These are phyloP conservation scores for Sebastes taczanowskii DNA, from an alignment of 2,797 vertebrate species.

Conservation along the genomic window DNA sequence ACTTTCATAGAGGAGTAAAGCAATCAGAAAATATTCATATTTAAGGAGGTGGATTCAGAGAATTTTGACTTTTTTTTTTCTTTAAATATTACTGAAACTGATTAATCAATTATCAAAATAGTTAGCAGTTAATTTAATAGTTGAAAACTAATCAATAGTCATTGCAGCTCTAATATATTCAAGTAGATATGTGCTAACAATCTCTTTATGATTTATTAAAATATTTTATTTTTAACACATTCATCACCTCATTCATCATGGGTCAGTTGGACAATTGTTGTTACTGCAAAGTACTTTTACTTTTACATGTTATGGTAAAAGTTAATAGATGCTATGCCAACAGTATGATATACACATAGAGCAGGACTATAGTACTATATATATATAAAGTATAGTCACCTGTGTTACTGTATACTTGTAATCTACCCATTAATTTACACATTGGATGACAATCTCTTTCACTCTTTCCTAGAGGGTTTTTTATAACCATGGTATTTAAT, in stretches of 20 bases:
- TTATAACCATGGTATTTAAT: conserved; percentile 31
- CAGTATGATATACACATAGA: not conserved
- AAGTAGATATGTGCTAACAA: not conserved
- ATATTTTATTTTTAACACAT: not conserved
- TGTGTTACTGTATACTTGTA: not conserved
- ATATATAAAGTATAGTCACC: not conserved
- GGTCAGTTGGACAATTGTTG: not conserved
- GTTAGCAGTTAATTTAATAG: no score
- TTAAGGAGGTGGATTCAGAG: no score
- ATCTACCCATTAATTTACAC: not conserved
- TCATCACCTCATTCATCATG: not conserved
- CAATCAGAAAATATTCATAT: no score
- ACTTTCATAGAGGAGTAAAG: no score
- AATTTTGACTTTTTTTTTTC: no score
- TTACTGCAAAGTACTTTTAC: not conserved
- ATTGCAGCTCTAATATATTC: not conserved
- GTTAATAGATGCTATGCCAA: not conserved
- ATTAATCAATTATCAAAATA: no score
- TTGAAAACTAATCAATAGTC: no score
- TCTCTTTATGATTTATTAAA: not conserved
- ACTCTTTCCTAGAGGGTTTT: not conserved
- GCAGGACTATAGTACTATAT: not conserved
- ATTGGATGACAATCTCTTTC: not conserved
- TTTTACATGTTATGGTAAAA: not conserved
- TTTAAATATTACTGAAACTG: no score